These are phyloP conservation scores for Phragmatobia fuliginosa DNA, from an alignment of 2,888 invertebrate species.

Conservation along the genomic window DNA sequence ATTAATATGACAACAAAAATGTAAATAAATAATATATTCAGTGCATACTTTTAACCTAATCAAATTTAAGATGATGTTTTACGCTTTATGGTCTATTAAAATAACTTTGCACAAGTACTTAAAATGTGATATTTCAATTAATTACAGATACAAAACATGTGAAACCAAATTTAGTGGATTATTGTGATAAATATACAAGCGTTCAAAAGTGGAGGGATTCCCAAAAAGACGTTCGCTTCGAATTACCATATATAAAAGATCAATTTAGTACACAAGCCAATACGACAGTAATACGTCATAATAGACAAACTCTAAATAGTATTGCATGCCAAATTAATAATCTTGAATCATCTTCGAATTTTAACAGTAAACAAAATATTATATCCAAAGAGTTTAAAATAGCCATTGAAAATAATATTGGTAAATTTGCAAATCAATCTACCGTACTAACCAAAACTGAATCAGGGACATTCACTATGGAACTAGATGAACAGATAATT, in stretches of 20 bases:
- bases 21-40: too few relatives aligned
- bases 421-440: constrained; percentile 28
- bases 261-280: not conserved
- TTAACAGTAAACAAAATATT: constrained; percentile 20
- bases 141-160: constrained; percentile 68
- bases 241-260: constrained; percentile 1
- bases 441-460: constrained; percentile 50
- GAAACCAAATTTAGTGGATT: constrained; percentile 47
- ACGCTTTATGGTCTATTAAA: constrained; percentile 3
- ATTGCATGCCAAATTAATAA: constrained; percentile 3
- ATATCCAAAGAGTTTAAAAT: constrained; percentile 33
- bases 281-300: not conserved
- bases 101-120: not conserved
- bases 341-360: constrained; percentile 18
- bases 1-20: not conserved
- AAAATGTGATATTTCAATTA: constrained; percentile 29
- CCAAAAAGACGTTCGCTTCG: constrained; percentile 13
- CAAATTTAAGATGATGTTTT: not conserved
- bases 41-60: too few relatives aligned
- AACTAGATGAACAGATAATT: constrained; percentile 58
- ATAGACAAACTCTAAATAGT: not conserved
- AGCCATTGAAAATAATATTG: constrained; percentile 28
- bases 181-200: constrained; percentile 44
- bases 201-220: constrained; percentile 23
- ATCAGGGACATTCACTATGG: constrained; percentile 57